Conservation (phyloP, 2,113 vertebrate genomes). For the Channa argus region DNA sequence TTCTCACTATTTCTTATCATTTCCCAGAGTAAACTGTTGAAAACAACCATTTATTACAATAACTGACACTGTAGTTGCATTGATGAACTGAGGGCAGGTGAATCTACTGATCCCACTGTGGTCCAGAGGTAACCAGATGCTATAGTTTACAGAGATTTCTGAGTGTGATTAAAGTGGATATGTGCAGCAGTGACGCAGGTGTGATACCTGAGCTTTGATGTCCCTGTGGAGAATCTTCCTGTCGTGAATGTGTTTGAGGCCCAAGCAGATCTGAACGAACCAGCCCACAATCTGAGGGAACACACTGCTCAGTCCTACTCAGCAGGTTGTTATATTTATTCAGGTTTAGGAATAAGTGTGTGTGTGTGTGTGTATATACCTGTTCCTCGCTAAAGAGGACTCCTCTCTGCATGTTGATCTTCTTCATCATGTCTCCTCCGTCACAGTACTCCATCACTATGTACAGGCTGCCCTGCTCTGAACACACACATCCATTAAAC, state of each 20-base stretch:
- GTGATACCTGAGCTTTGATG: slow-evolving; percentile 91
- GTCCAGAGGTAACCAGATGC: no score
- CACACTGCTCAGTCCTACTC: slow-evolving; percentile 15
- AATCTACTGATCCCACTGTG: no score
- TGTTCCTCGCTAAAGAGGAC: slow-evolving; percentile 88
- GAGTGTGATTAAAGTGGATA: background rate
- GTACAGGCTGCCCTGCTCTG: slow-evolving; percentile 86
- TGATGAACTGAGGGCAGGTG: no score
- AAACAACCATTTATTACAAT: no score
- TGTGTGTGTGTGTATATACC: slow-evolving; percentile 71
- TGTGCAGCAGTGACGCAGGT: background rate
- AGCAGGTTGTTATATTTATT: no score
- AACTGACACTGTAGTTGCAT: no score
- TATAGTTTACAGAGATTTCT: no score
- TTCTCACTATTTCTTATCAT: background rate
- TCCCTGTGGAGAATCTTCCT: slow-evolving; percentile 94
- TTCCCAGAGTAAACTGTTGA: no score
- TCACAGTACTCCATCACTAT: slow-evolving; percentile 97
- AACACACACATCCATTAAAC: slow-evolving; percentile 43
- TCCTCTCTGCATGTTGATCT: slow-evolving; percentile 88
- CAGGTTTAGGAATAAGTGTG: no score
- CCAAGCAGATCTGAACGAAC: slow-evolving; percentile 95
- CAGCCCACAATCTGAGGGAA: slow-evolving; percentile 87
- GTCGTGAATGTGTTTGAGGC: slow-evolving; percentile 95
- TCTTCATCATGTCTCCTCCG: slow-evolving; percentile 92